A percentile compares a stretch with the other conserved stretches of the same genome.
Evolutionary conservation across 2,113 vertebrate species (phyloP).

Genomic region (Cephalopterus ornatus): DNA sequence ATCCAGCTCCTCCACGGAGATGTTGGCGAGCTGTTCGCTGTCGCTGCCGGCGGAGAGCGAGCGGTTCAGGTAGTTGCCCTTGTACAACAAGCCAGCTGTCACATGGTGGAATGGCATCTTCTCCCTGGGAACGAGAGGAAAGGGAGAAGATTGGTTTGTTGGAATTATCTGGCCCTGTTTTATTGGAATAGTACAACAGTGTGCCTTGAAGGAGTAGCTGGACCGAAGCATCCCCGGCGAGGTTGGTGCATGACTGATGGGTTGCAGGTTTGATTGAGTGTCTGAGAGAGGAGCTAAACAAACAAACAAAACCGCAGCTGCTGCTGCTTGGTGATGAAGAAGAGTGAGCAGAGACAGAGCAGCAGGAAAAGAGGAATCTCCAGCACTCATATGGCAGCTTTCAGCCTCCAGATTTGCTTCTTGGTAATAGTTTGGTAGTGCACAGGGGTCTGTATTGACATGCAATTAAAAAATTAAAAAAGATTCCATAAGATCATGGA

Average conservation of each 20-base stretch:
- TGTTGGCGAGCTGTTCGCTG: conserved; percentile 92
- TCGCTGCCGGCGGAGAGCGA: conserved; percentile 92
- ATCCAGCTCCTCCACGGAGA: conserved; percentile 94
- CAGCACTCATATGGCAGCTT: background rate
- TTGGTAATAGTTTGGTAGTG: background rate
- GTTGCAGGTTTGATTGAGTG: background rate
- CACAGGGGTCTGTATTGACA: background rate
- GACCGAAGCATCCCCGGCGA: background rate
- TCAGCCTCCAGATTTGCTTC: background rate
- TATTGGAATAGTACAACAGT: background rate
- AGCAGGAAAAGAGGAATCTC: background rate
- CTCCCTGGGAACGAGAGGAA: conserved; percentile 74
- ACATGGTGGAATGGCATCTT: conserved; percentile 99
- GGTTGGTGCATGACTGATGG: background rate
- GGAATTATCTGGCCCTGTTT: background rate
- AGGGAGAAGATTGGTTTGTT: background rate
- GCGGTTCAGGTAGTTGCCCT: conserved; percentile 95
- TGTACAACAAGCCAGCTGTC: conserved; percentile 96
- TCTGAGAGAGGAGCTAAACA: background rate
- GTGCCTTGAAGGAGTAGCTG: background rate
- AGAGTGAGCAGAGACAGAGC: background rate
- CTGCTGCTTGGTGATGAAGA: background rate
- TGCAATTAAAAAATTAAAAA: background rate
- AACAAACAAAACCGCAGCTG: background rate
- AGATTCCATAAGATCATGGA: background rate